These are phyloP conservation scores for Nothocercus julius DNA, from an alignment of 2,113 vertebrate genomes.

Conservation along the genomic window DNA sequence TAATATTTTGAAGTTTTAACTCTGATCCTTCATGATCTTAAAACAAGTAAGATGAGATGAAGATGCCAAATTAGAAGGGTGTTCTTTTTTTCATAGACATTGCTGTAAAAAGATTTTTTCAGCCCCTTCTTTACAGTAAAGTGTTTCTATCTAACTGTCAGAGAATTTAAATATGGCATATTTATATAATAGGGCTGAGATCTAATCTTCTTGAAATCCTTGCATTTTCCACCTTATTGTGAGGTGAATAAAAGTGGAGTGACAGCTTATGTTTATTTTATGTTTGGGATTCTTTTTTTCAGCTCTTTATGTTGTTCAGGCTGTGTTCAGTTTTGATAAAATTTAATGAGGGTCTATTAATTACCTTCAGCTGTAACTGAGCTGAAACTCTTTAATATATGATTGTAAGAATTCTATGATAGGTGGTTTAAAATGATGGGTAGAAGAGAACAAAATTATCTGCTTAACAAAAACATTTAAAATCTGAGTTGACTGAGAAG, in stretches of 20 bases:
- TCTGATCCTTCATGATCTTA: not conserved
- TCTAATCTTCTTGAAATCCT: not conserved
- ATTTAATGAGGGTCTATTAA: not conserved
- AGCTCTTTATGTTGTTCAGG: not conserved
- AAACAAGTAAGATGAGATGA: not conserved
- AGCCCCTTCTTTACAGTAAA: not conserved
- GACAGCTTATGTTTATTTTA: not conserved
- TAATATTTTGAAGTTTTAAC: not conserved
- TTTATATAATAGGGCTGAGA: not conserved
- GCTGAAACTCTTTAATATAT: not conserved
- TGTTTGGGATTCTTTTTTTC: not conserved
- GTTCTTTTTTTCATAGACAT: not conserved
- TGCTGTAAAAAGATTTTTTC: not conserved
- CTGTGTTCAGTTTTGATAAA: not conserved
- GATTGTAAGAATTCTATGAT: not conserved
- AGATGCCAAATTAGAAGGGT: not conserved
- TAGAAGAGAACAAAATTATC: not conserved
- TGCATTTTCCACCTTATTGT: not conserved
- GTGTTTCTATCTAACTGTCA: not conserved
- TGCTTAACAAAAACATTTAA: not conserved
- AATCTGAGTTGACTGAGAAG: not conserved
- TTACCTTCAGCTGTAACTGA: not conserved
- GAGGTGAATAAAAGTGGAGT: fast-evolving
- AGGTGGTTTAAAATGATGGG: not conserved
- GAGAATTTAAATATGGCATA: not conserved